Evolutionary conservation across 2,797 vertebrate species (phyloP), one percentile per base, ranked within the genome.

Genomic region (Staurois parvus): DNA sequence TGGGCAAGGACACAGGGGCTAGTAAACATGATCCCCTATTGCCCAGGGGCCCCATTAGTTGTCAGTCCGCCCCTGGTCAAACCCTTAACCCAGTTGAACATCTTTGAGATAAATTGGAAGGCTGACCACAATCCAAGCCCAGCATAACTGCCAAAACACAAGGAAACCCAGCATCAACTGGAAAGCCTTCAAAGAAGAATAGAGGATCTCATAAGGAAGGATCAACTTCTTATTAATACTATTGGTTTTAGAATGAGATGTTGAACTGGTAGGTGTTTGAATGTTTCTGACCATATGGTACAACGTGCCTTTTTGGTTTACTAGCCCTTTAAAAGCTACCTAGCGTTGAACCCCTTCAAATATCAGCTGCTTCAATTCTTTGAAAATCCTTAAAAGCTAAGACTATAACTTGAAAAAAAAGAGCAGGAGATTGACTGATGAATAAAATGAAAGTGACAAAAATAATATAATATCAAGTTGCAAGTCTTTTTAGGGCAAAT

Each of bases 401-500:
- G 92, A 94, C 92, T 88, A 92, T 89, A 92, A 91, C 88, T 91
- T 91, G 88, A 88, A 88, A 91, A 92, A 92, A 92, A 84, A 89
- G 82, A 90, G 93, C 91, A 93, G 91, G 92, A 93, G 92, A 94
- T 90, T 94, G 94, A 94, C 93, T 93, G 94, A 92, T 91, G 94
- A 94, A 91, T 93, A 92, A 93, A 94, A 93, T 91, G 93, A 90
- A 94, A 91, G 90, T 93, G 93, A 94, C 93, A 94, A 91, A 94
- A 94, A 94, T 94, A 95, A 94, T 93, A 93, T 94, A 93, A 94
- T 93, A 95, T 92, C 93, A 93, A 93, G 93, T 93, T 89, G 88
- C 91, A 91, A 94, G 93, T 94, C 94, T 95, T 93, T 94, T 95
- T 92, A 94, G 95, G 94, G 93, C 93, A 95, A 94, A 95, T 94